Percentiles rank a stretch among this genome's conserved stretches.
phyloP scores from a whole-genome alignment of 2,797 vertebrate species.

The Perodicticus potto region DNA sequence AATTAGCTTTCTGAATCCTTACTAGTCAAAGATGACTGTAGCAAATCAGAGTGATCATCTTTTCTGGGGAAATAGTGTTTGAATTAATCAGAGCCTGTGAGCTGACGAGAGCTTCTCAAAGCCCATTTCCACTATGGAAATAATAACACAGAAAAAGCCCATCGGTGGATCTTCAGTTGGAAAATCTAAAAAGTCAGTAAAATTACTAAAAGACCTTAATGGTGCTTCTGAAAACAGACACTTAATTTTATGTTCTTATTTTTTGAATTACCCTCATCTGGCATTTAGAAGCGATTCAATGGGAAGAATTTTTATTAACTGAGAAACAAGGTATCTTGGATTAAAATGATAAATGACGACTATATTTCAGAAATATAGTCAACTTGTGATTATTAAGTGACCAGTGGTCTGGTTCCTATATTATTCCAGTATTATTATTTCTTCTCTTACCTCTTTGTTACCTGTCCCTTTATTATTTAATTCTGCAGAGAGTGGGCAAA shows the following conservation, averaged over 20 bases:
- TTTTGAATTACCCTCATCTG: conserved; percentile 59
- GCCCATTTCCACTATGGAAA: not conserved
- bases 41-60: not conserved
- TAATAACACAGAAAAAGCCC: conserved; percentile 6
- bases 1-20: conserved; percentile 74
- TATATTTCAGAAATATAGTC: conserved; percentile 57
- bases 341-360: conserved; percentile 61
- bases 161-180: not conserved
- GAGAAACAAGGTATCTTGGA: conserved; percentile 58
- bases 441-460: not conserved
- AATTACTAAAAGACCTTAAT: conserved; percentile 49
- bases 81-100: not conserved
- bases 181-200: conserved; percentile 67
- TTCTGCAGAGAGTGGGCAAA: conserved; percentile 16
- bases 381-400: conserved; percentile 51
- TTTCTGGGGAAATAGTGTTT: not conserved
- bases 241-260: conserved; percentile 74
- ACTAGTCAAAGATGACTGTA: conserved; percentile 62
- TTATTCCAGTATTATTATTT: not conserved
- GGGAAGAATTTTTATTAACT: conserved; percentile 56
- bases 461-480: conserved; percentile 45
- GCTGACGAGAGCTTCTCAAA: not conserved
- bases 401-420: conserved; percentile 3
- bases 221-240: conserved; percentile 69
- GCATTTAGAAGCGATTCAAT: conserved; percentile 75